Evolutionary conservation across 92 coral and sea anemone genomes (phyloP), one percentile per base, ranked within the genome.

Genomic region (Epizoanthus illoricatus): DNA sequence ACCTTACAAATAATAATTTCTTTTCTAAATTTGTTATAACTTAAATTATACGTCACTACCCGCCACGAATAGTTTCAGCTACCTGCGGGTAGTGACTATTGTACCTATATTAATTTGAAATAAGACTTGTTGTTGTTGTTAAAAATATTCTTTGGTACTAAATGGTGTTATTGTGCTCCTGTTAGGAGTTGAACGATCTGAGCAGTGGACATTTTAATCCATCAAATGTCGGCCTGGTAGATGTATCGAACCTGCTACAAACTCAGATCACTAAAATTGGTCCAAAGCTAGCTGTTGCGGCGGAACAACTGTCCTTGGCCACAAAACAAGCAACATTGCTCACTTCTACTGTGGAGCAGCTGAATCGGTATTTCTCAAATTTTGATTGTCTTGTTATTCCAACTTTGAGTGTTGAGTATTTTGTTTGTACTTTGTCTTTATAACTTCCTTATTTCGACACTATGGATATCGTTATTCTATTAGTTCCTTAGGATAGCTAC

Each of bases 191-290:
- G 56, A 79, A 79, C 5, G 74, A 75, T 43, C 57, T 88, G 36
- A 68, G 73, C 65, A 89, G 89, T 56, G 97, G 98, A 49, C 79
- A 87, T 78, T 88, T 94, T 74, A 83, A 83, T 19, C 33, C 95
- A 18, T 84, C 84, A n/a, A 78, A 86, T 72, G 80, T 75, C 15
- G 94, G 94, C 16, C 84, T 94, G 39, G 88, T 81, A 23, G 92
- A 92, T 55, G 86, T 83, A 33, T 84, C 94, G 1, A 90, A 84
- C 79, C 57, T 92, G 2, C 78, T 94, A 11, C 82, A 64, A 69
- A 56, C n/a, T 12, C 93, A 90, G 54, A 67, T 86, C 52, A 64
- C 81, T 4, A 84, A 81, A 84, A 43, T 81, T 3, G 43, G 69
- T 24, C 80, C 78, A 1, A 74, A 68, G 36, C 73, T 92, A 17